Evolutionary conservation across 2,797 vertebrate genomes (phyloP).

Genomic region (Danio kyathit): DNA sequence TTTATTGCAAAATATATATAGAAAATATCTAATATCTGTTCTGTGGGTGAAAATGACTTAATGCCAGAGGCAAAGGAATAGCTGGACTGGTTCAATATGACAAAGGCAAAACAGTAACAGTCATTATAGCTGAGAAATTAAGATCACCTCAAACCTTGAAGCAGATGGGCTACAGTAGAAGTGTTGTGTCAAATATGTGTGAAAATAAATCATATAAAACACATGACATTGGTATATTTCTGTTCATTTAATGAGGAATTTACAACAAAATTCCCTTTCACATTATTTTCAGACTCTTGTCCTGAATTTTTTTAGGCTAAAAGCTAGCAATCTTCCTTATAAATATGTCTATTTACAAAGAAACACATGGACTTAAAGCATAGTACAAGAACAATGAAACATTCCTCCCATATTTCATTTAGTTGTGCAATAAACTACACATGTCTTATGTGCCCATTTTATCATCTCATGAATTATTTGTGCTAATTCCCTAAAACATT

Average conservation of each 20-base stretch:
- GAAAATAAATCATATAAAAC: background rate
- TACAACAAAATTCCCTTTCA: background rate
- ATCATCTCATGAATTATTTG: background rate
- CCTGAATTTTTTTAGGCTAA: background rate
- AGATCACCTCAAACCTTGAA: no score
- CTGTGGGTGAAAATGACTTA: no score
- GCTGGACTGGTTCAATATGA: no score
- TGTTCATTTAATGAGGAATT: background rate
- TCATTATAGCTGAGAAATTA: no score
- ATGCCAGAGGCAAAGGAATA: no score
- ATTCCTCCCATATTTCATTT: background rate
- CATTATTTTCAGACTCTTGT: background rate
- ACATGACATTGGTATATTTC: background rate
- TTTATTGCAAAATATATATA: no score
- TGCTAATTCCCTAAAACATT: background rate
- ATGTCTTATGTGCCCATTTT: background rate
- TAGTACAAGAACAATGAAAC: background rate
- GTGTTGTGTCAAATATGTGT: no score
- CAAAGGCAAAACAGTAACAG: no score
- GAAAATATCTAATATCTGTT: no score
- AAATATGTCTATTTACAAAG: constrained; percentile 45
- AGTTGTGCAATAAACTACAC: background rate
- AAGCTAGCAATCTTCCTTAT: background rate
- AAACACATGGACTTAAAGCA: background rate
- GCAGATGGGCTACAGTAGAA: no score